Percentiles rank a stretch among this genome's conserved stretches.
Evolutionary conservation across 2,888 invertebrate genomes (phyloP).

Genomic region (Schizaphis graminum): DNA sequence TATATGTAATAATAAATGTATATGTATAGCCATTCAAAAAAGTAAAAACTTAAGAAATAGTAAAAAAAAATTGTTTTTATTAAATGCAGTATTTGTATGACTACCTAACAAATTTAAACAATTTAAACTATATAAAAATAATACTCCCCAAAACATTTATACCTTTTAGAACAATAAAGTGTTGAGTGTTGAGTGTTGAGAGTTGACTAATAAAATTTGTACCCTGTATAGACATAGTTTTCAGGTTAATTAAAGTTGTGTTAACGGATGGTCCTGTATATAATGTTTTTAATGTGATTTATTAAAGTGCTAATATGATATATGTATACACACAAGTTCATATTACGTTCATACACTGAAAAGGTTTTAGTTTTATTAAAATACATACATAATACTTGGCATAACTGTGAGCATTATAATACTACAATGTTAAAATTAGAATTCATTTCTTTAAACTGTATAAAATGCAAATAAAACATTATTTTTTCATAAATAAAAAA

Average conservation of each 20-base stretch:
- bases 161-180: not conserved
- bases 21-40: not conserved
- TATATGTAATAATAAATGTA: not conserved
- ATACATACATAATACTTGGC: not conserved
- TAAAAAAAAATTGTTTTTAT: not conserved
- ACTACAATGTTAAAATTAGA: not conserved
- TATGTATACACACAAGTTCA: not conserved
- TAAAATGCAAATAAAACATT: not conserved
- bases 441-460: not conserved
- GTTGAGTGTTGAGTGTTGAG: not conserved
- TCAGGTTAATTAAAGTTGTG: not conserved
- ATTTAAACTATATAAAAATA: not conserved
- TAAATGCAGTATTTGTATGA: not conserved
- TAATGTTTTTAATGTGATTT: not conserved
- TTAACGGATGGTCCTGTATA: not conserved
- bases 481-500: not conserved
- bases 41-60: not conserved
- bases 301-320: not conserved
- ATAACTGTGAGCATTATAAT: not conserved
- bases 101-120: not conserved
- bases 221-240: not conserved
- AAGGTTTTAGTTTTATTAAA: slow-evolving; percentile 12
- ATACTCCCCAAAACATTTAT: not conserved
- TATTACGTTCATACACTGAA: not conserved
- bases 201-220: not conserved